Base-by-base conservation (phyloP, 2,888 invertebrate genomes). In the Sipunculus nudus region DNA sequence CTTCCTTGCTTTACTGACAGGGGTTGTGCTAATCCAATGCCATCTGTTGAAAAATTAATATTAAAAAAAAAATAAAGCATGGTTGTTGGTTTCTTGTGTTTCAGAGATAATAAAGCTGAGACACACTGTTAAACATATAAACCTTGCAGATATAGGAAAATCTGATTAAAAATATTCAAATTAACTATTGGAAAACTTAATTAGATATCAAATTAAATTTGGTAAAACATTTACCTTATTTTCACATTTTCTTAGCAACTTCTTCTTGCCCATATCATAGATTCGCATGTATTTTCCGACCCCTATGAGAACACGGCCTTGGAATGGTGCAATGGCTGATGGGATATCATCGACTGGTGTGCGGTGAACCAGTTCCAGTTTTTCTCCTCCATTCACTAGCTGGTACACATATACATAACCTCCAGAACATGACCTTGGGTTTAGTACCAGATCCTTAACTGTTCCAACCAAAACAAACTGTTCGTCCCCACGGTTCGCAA, bases 231-330 rank as follows among this genome's bases (percentile, higher is more conserved):
- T 54, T 64, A 86, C 90, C 86, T 92, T 92, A 79, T 99, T 99
- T 85, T 99, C 99, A 85, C 98, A 98, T 86, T 99, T 99, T 53
- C 97, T 88, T 46, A 99, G 84, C 59, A 99, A 86, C 84, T 99
- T 99, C 83, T 97, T 93, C 84, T 94, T 94, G 59, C 99, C 99
- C 76, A 97, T 88, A 80, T 99, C 98, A 81, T 99, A 99, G 38
- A 99, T 88, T 53, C 98, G 86, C 26, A 99, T 85, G 87, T 93
- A 91, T 63, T 91, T 89, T 0, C 98, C 99, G 16, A 98, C 92
- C 0, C 97, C 97, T 0, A 94, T 93, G 28, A 99, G 83, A 0
- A 96, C 88, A 65, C 92, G 88, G 0, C 98, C 98, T 78, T 96
- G 95, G 70, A 83, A 84, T 23, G 80, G 52, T 16, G 76, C 72